Base-by-base conservation (phyloP, 1,140 invertebrate species). In the Trichonephila clavata region DNA sequence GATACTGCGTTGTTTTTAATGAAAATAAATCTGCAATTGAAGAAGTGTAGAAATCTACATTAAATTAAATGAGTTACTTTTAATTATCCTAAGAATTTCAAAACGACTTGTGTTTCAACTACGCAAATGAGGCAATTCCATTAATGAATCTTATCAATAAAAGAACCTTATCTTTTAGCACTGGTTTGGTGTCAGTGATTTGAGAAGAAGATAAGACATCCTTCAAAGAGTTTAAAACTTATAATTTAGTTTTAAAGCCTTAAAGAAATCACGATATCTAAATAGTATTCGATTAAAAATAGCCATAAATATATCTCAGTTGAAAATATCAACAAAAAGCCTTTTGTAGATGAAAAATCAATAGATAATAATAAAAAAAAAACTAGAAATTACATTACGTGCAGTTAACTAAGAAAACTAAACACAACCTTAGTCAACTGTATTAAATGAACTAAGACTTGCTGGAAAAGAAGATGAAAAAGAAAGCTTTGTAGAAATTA, bases 401-500 rank as follows among this genome's bases (percentile, higher is more conserved):
- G 16, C 71, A 32, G 27, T 27, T 77, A 77, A 32, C 27, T 39
- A 77, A 77, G 32, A 77, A 77, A 16, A 32, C 27, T 77, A 77
- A 77, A 27, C 8, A 14, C n/a, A 32, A 6, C 8, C 71, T 77
- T 77, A 39, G 32, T 16, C 10, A 77, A 77, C 24, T 32, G 71
- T 32, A 77, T 77, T 32, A 39, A 77, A 27, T 20, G 24, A 32
- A 27, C 32, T 32, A 39, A 77, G 71, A 39, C 14, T 77, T 59
- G 43, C n/a, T 20, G 24, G 71, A 77, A 14, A 77, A 27, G n/a
- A 77, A 24, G 59, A 18, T 60, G 16, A 59, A 86, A 86, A 60
- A 68, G 80, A 63, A 91, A 91, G 71, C 83, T 61, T 84, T 61
- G 61, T 21, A 0, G 59, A 91, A 91, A 83, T 91, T 91, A 83